Evolutionary conservation across 1,140 invertebrate genomes (phyloP), one percentile per base, ranked within the genome.

Genomic region (Aporrectodea caliginosa): DNA sequence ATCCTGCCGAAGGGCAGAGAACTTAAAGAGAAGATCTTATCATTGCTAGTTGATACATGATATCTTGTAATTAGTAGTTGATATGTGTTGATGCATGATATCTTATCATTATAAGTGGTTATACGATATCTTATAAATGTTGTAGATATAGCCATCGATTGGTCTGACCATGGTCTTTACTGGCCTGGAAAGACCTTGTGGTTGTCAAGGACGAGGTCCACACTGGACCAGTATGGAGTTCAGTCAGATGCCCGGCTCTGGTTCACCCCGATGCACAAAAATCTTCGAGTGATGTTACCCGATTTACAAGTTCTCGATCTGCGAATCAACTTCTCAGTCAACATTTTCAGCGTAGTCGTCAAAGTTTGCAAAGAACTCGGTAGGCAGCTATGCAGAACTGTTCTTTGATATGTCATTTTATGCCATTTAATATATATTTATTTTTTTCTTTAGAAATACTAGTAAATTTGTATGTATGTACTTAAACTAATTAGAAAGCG

Each of bases 191-290:
- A 93, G 82, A 98, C 98, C 87, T 91, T 92, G 83, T 99, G 98
- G 98, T 90, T 99, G 32, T 93, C 93, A 2, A 91, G 96, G 79
- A 98, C 98, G 0, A 91, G 97, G 76, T 95, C 94, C 72, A 99
- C 98, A 0, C 88, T 99, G 58, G 97, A 99, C 88, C 98, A 99
- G 89, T 98, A 94, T 85, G 95, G 95, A 0, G 96, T 99, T 1
- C 95, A 97, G 81, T 97, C 98, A 1, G 97, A 99, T 86, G 95
- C 95, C 0, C 88, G 94, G 30, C 91, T 99, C 0, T 92, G 98
- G 86, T 99, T 99, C 89, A 99, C 97, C 27, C 97, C 97, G 27
- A 99, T 99, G 95, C 97, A 99, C 91, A 99, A 99, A 86, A 87
- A 84, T 35, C 89, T 98, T 30, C 91, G 94, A 78, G 93, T 99